Conservation (phyloP, 2,113 vertebrate genomes). For the Herpailurus yagouaroundi region DNA sequence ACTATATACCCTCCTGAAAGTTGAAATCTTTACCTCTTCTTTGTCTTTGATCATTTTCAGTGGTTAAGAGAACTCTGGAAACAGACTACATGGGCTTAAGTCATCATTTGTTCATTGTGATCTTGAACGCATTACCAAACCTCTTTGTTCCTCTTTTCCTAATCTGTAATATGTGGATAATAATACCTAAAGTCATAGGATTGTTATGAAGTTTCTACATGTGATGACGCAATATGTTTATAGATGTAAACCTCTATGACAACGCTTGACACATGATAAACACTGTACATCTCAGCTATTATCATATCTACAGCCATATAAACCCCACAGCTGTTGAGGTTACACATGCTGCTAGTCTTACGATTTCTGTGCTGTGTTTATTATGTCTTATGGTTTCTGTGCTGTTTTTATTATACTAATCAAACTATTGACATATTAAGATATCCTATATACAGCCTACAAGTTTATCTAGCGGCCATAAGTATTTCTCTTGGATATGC, state of each 20-base stretch:
- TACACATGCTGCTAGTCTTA: not conserved
- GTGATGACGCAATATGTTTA: not conserved
- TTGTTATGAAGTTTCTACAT: not conserved
- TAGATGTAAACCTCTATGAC: not conserved
- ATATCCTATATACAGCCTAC: not conserved
- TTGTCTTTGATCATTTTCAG: not conserved
- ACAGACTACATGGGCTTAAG: not conserved
- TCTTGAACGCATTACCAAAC: not conserved
- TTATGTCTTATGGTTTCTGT: not conserved
- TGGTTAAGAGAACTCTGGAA: not conserved
- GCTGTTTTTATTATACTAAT: not conserved
- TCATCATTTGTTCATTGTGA: not conserved
- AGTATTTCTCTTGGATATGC: not conserved
- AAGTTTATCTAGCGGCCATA: not conserved
- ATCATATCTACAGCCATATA: not conserved
- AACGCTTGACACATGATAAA: not conserved
- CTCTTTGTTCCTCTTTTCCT: not conserved
- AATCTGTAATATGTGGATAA: not conserved
- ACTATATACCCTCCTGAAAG: not conserved
- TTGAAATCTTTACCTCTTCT: not conserved
- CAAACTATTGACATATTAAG: not conserved
- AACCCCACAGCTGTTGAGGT: not conserved
- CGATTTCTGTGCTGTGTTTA: not conserved
- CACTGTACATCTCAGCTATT: not conserved
- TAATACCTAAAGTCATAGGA: not conserved